phyloP scores from a whole-genome alignment of 2,888 invertebrate species.

The Drosophila pegasa region DNA sequence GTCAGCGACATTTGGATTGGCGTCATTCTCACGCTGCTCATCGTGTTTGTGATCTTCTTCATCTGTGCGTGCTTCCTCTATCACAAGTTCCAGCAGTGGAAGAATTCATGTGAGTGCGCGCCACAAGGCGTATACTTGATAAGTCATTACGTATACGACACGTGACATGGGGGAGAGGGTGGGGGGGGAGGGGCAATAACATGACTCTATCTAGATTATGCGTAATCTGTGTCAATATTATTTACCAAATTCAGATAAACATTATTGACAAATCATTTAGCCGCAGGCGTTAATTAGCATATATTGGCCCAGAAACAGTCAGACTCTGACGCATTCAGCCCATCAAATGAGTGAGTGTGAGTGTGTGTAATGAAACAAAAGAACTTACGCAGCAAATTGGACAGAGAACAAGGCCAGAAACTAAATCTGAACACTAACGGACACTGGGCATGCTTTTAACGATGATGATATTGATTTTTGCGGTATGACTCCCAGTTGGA shows the following conservation, averaged over 20 bases:
- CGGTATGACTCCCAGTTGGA: constrained; percentile 16
- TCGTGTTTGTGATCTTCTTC: constrained; percentile 87
- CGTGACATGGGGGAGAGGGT: too few relatives aligned
- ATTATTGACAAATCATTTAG: neutral
- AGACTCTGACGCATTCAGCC: neutral
- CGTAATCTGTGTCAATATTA: neutral
- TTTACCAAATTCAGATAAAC: too few relatives aligned
- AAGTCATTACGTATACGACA: constrained; percentile 26
- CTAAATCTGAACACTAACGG: neutral
- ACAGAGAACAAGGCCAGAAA: neutral
- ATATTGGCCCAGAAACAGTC: neutral
- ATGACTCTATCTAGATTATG: neutral
- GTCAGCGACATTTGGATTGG: constrained; percentile 88
- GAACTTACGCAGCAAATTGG: neutral
- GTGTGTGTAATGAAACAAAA: neutral
- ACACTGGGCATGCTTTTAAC: constrained; percentile 1
- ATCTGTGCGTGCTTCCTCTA: constrained; percentile 88
- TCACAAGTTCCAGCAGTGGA: constrained; percentile 89
- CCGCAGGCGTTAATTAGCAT: neutral
- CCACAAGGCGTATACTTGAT: constrained; percentile 46
- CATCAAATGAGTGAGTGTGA: neutral
- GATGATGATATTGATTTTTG: constrained; percentile 16
- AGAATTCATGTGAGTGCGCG: constrained; percentile 87
- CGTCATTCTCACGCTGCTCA: constrained; percentile 87
- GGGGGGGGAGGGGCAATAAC: rapidly evolving